Percentiles rank a stretch among this genome's conserved stretches.
phyloP scores from a whole-genome alignment of 64 coral and sea anemone species.

The Anthopleura sola region DNA sequence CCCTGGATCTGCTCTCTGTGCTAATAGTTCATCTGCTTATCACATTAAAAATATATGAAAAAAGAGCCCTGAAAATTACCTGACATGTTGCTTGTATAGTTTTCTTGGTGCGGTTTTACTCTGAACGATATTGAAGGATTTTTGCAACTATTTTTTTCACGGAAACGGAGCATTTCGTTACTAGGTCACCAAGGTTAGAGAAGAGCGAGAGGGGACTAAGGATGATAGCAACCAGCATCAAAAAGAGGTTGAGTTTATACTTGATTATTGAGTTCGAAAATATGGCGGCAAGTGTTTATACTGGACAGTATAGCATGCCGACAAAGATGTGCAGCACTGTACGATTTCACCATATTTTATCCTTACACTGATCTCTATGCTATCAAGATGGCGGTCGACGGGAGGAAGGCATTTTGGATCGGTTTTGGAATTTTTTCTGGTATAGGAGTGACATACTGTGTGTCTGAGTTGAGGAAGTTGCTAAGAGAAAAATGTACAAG shows the following conservation, averaged over 20 bases:
- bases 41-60: no score
- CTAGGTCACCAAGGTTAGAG: no score
- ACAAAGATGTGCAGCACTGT: background rate
- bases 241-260: background rate
- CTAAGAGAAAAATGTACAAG: slow-evolving; percentile 80
- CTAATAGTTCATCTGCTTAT: no score
- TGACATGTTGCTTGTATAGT: no score
- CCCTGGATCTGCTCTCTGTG: no score
- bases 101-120: no score
- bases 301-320: background rate
- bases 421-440: slow-evolving; percentile 68
- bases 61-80: no score
- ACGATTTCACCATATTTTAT: background rate
- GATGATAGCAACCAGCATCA: background rate
- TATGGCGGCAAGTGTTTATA: slow-evolving; percentile 44
- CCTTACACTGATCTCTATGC: background rate
- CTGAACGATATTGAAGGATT: no score
- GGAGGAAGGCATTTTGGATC: slow-evolving; percentile 56
- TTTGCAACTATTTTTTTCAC: no score
- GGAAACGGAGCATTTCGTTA: no score
- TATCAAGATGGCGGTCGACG: slow-evolving; percentile 66
- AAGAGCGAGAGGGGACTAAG: background rate
- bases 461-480: slow-evolving; percentile 61
- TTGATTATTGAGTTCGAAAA: slow-evolving; percentile 10
- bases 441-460: slow-evolving; percentile 51